Evolutionary conservation across 2,888 invertebrate species (phyloP).

Genomic region (Scotopteryx bipunctaria): DNA sequence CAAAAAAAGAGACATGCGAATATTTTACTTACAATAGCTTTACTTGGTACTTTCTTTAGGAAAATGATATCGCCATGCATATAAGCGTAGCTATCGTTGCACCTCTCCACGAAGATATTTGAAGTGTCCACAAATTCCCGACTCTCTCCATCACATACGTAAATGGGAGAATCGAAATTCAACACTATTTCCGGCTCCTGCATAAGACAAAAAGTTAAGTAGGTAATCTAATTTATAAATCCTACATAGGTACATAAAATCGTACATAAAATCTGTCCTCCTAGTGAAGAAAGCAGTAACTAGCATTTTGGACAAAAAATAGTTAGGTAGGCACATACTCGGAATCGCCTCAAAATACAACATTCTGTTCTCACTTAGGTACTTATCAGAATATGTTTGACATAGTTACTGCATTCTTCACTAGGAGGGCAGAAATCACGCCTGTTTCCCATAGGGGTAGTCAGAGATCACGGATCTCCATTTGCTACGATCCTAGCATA

Average conservation of each 20-base stretch:
- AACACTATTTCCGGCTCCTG: conserved; percentile 43
- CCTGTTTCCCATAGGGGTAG: no score
- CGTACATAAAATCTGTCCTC: background rate
- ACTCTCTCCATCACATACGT: conserved; percentile 51
- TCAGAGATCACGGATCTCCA: no score
- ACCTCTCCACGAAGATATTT: conserved; percentile 41
- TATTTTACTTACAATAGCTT: conserved; percentile 48
- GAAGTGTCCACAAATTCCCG: conserved; percentile 46
- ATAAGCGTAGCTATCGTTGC: conserved; percentile 51
- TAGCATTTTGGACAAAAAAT: no score
- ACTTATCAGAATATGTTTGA: no score
- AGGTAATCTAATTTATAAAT: background rate
- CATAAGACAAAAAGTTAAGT: conserved; percentile 2
- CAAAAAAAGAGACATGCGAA: background rate
- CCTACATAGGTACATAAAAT: background rate
- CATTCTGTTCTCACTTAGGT: no score
- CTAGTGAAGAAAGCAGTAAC: no score
- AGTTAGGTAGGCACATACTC: no score
- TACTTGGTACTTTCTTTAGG: conserved; percentile 37
- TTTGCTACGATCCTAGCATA: no score
- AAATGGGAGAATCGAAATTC: conserved; percentile 57
- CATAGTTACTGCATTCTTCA: no score
- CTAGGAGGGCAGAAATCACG: no score
- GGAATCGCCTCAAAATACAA: no score
- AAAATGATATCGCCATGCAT: conserved; percentile 51